Evolutionary conservation across 2,113 vertebrate species (phyloP).

Genomic region (Oreochromis aureus): DNA sequence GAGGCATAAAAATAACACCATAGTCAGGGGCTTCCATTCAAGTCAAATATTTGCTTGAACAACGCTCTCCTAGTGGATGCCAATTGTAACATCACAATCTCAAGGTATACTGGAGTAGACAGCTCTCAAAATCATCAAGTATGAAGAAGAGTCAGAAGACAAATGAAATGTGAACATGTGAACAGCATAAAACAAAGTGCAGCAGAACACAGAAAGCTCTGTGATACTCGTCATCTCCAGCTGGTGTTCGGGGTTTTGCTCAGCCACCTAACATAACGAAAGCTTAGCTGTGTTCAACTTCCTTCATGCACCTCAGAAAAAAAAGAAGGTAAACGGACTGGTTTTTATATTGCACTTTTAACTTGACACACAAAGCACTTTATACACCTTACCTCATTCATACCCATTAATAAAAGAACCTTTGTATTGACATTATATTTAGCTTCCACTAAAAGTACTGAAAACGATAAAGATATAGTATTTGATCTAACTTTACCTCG

Average conservation of each 20-base stretch:
- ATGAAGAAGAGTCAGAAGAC: not conserved
- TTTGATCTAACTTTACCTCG: not conserved
- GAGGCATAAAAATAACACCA: not conserved
- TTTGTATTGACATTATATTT: not conserved
- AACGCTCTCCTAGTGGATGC: not conserved
- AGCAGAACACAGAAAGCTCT: not conserved
- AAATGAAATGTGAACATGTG: not conserved
- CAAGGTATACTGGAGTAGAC: not conserved
- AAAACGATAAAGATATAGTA: not conserved
- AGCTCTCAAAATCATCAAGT: accelerated
- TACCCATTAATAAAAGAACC: not conserved
- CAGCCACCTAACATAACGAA: not conserved
- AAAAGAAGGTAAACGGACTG: not conserved
- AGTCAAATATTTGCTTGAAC: not conserved
- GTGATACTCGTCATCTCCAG: not conserved
- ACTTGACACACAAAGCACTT: not conserved
- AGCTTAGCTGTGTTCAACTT: not conserved
- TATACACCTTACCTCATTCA: not conserved
- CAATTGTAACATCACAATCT: not conserved
- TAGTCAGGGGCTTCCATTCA: not conserved
- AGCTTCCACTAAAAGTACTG: not conserved
- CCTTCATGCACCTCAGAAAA: not conserved
- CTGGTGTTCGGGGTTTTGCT: not conserved
- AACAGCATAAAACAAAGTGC: not conserved
- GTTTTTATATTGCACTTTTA: not conserved